Base-by-base conservation (phyloP, 2,113 vertebrate genomes). In the Noturus placidus region DNA sequence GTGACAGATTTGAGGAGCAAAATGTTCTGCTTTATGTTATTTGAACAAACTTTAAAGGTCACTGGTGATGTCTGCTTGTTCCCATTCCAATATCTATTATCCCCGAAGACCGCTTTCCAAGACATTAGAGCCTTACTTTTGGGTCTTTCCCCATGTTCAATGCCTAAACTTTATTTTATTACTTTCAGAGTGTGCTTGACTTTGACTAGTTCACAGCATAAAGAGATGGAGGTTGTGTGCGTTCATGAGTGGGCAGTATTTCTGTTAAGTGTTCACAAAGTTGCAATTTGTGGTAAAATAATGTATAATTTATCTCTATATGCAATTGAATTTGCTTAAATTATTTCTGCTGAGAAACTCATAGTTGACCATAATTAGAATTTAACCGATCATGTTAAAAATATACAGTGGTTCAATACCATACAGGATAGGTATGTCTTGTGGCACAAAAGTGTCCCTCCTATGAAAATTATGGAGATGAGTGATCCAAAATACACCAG, bases 31-130 rank as follows among this genome's bases (percentile, higher is more conserved):
- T 72, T 80, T 65, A 50, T 56, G 14, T 15, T 87, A 63, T 30
- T 87, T 76, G 3, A 8, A 74, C 17, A 42, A 74, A 83, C 70
- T 83, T 61, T 63, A 59, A 89, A 88, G 61, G 80, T 72, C 77
- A 72, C 15, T 8, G 77, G 6, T 65, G 54, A 82, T 81, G 63
- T 74, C 59, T 77, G 56, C 56, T 63, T 11, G 38, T 52, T 56
- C 57, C 9, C 69, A 46, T 77, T 77, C 54, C 56, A 4, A 22
- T 35, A 33, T 33, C 5, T 15, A 57, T 56, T 76, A 27, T 25
- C 27, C 20, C 30, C 30, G 8, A 27, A 79, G 19, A 50, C 46
- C 46, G n/a, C 5, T 14, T 65, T 33, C 7, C 22, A 46, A 46
- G 42, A 54, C 19, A 67, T 33, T 52, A 84, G 5, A 27, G 11